Evolutionary conservation across 2,113 vertebrate genomes (phyloP).

Genomic region (Alligator mississippiensis): DNA sequence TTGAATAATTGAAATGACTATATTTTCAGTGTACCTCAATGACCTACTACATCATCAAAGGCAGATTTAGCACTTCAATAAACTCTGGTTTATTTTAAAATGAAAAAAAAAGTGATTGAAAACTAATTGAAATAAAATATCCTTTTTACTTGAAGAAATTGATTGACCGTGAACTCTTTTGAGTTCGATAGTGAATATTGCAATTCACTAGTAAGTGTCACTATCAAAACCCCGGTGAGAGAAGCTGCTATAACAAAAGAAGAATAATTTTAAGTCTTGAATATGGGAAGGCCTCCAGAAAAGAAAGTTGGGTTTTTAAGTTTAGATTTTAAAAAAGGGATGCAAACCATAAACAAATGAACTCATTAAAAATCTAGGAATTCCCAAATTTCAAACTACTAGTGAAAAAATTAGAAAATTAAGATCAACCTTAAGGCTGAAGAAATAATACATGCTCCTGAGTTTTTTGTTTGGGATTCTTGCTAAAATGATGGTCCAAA

Average conservation of each 20-base stretch:
- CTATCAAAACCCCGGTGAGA: neutral
- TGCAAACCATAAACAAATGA: neutral
- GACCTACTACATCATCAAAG: neutral
- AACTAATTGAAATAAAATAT: neutral
- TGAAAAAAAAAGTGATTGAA: neutral
- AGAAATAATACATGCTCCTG: accelerated
- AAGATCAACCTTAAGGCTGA: neutral
- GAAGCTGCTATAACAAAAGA: neutral
- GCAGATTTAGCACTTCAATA: neutral
- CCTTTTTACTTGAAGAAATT: too few relatives aligned
- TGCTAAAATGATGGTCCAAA: neutral
- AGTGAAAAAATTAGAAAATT: neutral
- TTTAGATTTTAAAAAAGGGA: too few relatives aligned
- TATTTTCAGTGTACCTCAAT: neutral
- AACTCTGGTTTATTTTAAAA: neutral
- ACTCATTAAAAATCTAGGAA: neutral
- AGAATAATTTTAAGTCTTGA: neutral
- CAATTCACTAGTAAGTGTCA: neutral
- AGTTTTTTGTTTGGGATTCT: accelerated
- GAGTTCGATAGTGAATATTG: neutral
- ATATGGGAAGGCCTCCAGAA: neutral
- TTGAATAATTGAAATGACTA: neutral
- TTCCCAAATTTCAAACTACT: neutral
- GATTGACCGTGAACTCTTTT: too few relatives aligned
- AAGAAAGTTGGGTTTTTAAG: neutral